These are phyloP conservation scores for Tachyglossus aculeatus DNA, from an alignment of 2,797 vertebrate species.

Conservation along the genomic window DNA sequence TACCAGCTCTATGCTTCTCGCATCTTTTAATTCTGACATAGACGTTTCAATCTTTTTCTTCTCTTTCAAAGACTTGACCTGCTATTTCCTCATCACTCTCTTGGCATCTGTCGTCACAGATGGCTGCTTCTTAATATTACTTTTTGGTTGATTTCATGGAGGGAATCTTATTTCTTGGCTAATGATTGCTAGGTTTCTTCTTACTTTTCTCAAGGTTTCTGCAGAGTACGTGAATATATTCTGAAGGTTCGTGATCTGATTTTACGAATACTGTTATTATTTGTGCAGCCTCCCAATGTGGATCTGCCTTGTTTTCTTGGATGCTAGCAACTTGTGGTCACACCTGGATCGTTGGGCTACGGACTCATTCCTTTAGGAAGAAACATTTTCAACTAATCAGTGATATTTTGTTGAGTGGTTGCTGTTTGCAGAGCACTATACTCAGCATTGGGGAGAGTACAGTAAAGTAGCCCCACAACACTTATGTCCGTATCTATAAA, in stretches of 20 bases:
- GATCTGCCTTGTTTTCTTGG: not conserved
- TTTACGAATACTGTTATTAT: too few species aligned
- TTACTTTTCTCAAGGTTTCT: not conserved
- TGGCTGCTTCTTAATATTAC: constrained; percentile 42
- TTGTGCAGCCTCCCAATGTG: not conserved
- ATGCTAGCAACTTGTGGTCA: not conserved
- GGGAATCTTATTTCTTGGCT: constrained; percentile 10
- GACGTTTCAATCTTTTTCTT: constrained; percentile 22
- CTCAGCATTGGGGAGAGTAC: too few species aligned
- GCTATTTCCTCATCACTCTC: constrained; percentile 28
- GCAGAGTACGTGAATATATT: constrained; percentile 12
- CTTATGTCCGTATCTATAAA: too few species aligned
- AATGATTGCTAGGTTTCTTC: not conserved
- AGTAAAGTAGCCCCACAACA: too few species aligned
- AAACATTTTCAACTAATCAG: too few species aligned
- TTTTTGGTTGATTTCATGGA: constrained; percentile 36
- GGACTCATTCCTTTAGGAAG: constrained; percentile 5
- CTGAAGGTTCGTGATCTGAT: constrained; percentile 9
- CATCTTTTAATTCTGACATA: constrained; percentile 36
- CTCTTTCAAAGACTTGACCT: constrained; percentile 17
- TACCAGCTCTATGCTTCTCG: constrained; percentile 9
- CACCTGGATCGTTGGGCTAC: not conserved
- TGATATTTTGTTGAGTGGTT: too few species aligned
- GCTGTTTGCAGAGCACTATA: too few species aligned
- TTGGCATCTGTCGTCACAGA: constrained; percentile 7